Base-by-base conservation (phyloP, 92 coral and sea anemone species). In the Phenganax stokvisi region DNA sequence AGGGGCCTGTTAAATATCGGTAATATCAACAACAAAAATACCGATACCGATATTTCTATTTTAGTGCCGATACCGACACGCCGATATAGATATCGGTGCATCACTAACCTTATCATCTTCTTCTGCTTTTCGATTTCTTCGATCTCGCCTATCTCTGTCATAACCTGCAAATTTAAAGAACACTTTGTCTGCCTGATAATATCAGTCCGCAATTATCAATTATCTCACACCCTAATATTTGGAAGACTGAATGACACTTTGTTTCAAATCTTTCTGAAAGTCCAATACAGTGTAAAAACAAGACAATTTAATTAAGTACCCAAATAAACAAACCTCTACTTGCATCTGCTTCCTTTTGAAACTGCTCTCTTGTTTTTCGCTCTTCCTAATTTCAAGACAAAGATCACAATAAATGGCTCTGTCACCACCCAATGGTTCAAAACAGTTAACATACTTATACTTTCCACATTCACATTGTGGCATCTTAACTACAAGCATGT, bases 101-200 rank as follows among this genome's bases (percentile, higher is more conserved):
- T 20, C 25, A 20, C 25, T 20, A 20, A 87, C 90, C 89, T 89
- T 87, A 54, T 85, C 85, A 69, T 90, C 93, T 68, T 90, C 89
- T 67, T 93, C 92, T 77, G 90, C 92, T 76, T 96, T 67, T 86
- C 97, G 79, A 85, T 89, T 96, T 44, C 97, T 88, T 66, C 97
- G 79, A 84, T 93, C 97, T 57, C 97, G 88, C 84, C 97, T 86
- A 13, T 93, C 97, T 72, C 97, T 88, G 84, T 93, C 97, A 60
- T 79, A 90, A 54, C 90, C 97, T 83, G 85, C 90, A 82, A 85
- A 92, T 92, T 75, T 17, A 76, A 81, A 82, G 76, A 56, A 31
- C 10, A 8, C 56, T 55, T n/a, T n/a, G 47, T 61, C 29, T 51
- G 64, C 7, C 2, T 25, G 13, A 8, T 13, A 60, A 57, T 59